Conservation (phyloP, 2,113 vertebrate genomes). For the Nycticebus coucang region DNA sequence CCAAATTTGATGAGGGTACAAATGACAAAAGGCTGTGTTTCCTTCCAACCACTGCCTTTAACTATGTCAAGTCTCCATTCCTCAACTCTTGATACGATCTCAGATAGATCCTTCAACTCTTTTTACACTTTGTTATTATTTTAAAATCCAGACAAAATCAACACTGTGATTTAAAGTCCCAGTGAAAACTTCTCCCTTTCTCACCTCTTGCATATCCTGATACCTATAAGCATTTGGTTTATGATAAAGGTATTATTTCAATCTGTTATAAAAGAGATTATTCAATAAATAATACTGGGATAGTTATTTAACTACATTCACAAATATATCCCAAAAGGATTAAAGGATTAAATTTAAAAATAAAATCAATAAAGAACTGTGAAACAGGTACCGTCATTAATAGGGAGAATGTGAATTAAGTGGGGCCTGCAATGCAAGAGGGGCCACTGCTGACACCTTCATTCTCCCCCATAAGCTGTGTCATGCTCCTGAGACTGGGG, state of each 20-base stretch:
- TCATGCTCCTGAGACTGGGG: not conserved
- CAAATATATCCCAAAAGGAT: not conserved
- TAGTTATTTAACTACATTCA: not conserved
- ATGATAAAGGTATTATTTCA: not conserved
- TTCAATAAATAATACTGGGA: not conserved
- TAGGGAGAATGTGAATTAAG: not conserved
- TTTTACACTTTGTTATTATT: not conserved
- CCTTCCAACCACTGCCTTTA: not conserved
- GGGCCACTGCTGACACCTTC: accelerated
- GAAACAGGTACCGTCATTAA: not conserved
- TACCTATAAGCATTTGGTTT: not conserved
- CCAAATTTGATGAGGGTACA: not conserved
- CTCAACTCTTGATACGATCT: not conserved
- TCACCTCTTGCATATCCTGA: not conserved
- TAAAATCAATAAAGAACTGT: not conserved
- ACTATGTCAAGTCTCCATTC: not conserved
- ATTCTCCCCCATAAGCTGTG: not conserved
- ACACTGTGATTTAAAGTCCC: not conserved
- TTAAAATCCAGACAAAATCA: not conserved
- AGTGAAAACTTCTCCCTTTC: not conserved
- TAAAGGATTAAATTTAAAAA: not conserved
- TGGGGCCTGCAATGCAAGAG: not conserved
- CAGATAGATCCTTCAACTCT: not conserved
- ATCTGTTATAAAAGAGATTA: not conserved
- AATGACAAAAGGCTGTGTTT: not conserved